Percentiles rank a stretch among this genome's conserved stretches.
Conservation (phyloP, 1,140 invertebrate genomes). For the Papilio machaon region DNA sequence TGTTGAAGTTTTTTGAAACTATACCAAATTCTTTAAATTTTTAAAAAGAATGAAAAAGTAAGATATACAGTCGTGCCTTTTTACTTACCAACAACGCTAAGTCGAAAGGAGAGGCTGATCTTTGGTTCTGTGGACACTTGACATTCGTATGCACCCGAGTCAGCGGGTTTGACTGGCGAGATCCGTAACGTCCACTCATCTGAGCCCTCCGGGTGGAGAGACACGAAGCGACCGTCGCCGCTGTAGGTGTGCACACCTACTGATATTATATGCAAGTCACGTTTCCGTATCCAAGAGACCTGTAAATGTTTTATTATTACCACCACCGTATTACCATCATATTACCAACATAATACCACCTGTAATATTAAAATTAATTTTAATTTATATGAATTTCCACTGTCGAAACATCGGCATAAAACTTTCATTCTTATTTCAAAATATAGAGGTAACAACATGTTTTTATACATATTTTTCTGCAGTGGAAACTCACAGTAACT, state of each 20-base stretch:
- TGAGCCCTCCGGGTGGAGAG: slow-evolving; percentile 91
- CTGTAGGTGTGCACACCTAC: slow-evolving; percentile 89
- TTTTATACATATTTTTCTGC: no score
- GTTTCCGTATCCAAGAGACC: slow-evolving; percentile 90
- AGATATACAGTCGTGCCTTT: not conserved
- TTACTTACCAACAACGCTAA: slow-evolving; percentile 91
- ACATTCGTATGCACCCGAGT: slow-evolving; percentile 91
- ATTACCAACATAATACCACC: not conserved
- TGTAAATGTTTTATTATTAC: slow-evolving; percentile 57
- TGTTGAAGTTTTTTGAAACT: not conserved
- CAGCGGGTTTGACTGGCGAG: slow-evolving; percentile 89
- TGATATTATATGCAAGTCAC: slow-evolving; percentile 89
- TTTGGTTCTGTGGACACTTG: slow-evolving; percentile 94
- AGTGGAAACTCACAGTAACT: no score
- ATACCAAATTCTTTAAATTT: no score
- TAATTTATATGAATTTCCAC: no score
- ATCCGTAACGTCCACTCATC: slow-evolving; percentile 94
- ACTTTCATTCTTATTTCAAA: no score
- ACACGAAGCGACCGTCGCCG: slow-evolving; percentile 89
- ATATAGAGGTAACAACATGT: no score
- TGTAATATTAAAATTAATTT: slow-evolving; percentile 1
- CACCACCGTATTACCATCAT: no score
- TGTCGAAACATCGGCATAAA: no score
- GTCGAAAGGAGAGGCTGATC: slow-evolving; percentile 90
- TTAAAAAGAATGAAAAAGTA: no score